Conservation (phyloP, 2,113 vertebrate species). For the Danionella cerebrum region DNA sequence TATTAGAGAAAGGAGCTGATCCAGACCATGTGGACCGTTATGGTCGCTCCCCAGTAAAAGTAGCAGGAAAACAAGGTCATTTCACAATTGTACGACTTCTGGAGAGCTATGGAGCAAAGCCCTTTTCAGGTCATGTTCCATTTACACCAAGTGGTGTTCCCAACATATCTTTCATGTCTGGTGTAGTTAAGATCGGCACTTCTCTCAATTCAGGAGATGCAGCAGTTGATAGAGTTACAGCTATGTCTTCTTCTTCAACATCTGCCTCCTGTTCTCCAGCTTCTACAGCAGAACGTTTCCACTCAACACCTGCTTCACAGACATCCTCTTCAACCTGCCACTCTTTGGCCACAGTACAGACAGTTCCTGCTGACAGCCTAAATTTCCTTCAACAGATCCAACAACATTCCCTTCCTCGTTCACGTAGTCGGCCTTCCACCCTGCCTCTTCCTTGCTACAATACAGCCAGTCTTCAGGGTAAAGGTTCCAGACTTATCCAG, state of each 20-base stretch:
- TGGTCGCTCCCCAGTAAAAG: slow-evolving; percentile 63
- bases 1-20: slow-evolving; percentile 64
- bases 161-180: slow-evolving; percentile 40
- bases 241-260: slow-evolving; percentile 51
- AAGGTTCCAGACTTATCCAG: slow-evolving; percentile 40
- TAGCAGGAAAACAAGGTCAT: slow-evolving; percentile 64
- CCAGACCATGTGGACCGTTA: slow-evolving; percentile 64
- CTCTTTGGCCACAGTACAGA: slow-evolving; percentile 65
- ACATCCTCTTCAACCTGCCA: slow-evolving; percentile 63
- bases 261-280: slow-evolving; percentile 57
- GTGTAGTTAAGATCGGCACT: slow-evolving; percentile 38
- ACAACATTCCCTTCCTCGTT: slow-evolving; percentile 68
- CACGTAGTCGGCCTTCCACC: slow-evolving; percentile 60
- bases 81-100: slow-evolving; percentile 58
- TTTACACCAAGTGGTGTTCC: slow-evolving; percentile 24
- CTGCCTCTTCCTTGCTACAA: slow-evolving; percentile 50
- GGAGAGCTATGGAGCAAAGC: slow-evolving; percentile 59
- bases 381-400: slow-evolving; percentile 71
- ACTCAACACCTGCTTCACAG: slow-evolving; percentile 65
- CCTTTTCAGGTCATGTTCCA: slow-evolving; percentile 45
- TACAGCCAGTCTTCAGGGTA: slow-evolving; percentile 51
- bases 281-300: slow-evolving; percentile 59
- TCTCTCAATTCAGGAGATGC: slow-evolving; percentile 42
- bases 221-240: slow-evolving; percentile 21
- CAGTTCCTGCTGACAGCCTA: slow-evolving; percentile 66